Percentiles rank a stretch among this genome's conserved stretches.
Evolutionary conservation across 2,797 vertebrate species (phyloP).

Genomic region (Zonotrichia albicollis): DNA sequence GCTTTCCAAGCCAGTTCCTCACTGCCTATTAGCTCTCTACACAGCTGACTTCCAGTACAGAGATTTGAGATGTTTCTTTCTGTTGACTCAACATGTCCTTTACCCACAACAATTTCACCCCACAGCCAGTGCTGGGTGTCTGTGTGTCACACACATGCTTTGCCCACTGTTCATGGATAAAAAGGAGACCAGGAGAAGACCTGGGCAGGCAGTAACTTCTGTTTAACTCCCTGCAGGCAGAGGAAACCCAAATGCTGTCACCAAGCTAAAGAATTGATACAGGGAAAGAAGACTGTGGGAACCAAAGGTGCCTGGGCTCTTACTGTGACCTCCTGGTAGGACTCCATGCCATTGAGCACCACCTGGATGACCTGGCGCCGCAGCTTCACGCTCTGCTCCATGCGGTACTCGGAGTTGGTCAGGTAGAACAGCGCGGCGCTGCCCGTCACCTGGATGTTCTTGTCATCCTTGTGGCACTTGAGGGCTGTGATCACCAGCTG

Average conservation of each 20-base stretch:
- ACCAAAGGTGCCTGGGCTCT: conserved; percentile 52
- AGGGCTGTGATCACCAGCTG: conserved; percentile 95
- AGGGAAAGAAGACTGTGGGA: not conserved
- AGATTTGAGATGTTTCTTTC: not conserved
- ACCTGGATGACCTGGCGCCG: conserved; percentile 94
- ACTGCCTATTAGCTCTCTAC: not conserved
- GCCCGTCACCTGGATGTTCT: conserved; percentile 96
- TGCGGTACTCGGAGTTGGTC: conserved; percentile 94
- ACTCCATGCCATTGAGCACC: conserved; percentile 97
- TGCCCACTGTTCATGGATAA: not conserved
- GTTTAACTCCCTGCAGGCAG: not conserved
- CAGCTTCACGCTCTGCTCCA: conserved; percentile 88
- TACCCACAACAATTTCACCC: fast-evolving
- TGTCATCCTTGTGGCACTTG: conserved; percentile 95
- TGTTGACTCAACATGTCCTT: not conserved
- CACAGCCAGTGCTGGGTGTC: not conserved
- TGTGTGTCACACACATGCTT: not conserved
- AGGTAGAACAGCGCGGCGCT: conserved; percentile 95
- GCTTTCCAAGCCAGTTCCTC: not conserved
- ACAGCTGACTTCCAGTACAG: not conserved
- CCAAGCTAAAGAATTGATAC: not conserved
- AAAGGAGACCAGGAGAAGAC: not conserved
- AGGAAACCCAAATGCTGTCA: not conserved
- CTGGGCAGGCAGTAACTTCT: not conserved
- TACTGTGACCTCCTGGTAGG: conserved; percentile 98